phyloP scores from a whole-genome alignment of 2,797 vertebrate species.

The Phalanger gymnotis region DNA sequence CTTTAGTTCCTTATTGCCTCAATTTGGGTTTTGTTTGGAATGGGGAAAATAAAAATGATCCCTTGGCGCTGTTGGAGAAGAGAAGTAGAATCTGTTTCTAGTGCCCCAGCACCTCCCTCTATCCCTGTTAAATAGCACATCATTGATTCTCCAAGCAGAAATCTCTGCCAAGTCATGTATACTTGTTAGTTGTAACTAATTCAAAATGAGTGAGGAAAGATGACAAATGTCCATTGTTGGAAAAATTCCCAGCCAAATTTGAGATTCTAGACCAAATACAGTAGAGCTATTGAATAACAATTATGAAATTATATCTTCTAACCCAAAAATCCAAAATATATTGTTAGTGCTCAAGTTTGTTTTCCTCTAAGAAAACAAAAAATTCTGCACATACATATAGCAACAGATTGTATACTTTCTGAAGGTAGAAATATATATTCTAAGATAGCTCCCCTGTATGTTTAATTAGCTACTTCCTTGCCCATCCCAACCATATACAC shows the following conservation, averaged over 20 bases:
- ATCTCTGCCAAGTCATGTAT: neutral
- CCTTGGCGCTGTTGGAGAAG: conserved; percentile 1
- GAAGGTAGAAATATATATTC: neutral
- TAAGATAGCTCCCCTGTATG: neutral
- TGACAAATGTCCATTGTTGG: neutral
- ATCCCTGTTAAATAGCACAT: conserved; percentile 22
- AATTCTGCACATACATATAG: neutral
- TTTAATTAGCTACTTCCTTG: neutral
- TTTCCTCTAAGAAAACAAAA: neutral
- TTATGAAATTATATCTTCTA: neutral
- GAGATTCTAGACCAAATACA: neutral
- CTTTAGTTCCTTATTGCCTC: neutral
- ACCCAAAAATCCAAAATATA: neutral
- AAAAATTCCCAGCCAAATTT: neutral
- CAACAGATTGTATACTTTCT: conserved; percentile 4
- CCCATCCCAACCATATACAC: neutral
- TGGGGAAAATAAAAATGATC: neutral
- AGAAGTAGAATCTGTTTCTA: neutral
- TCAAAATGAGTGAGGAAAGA: neutral
- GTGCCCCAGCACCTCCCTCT: neutral
- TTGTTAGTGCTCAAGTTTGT: neutral
- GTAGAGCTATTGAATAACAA: neutral
- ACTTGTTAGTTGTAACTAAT: neutral
- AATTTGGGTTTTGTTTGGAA: neutral
- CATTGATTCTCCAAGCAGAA: neutral